Evolutionary conservation across 2,888 invertebrate genomes (phyloP), one percentile per base, ranked within the genome.

Genomic region (Gisinianus flammeolus): DNA sequence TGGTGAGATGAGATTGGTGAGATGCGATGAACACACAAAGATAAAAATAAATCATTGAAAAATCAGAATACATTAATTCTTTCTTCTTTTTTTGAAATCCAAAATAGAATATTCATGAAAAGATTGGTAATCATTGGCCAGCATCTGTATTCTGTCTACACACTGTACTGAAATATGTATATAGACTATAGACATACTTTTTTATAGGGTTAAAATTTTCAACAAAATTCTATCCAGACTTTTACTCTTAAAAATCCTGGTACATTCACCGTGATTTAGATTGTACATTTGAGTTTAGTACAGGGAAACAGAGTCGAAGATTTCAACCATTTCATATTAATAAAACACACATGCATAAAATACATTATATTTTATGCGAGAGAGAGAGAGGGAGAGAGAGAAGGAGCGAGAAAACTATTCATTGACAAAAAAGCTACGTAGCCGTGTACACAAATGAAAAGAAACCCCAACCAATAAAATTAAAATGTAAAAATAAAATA

Each of bases 31-130:
- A 74, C 64, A 74, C 5, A 35, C 44, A 66, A 19, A 74, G 66
- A 74, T 74, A 74, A 66, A 62, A 74, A 66, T 74, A 74, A 74
- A 70, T 64, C 70, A 77, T 77, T 77, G 44, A 19, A 30, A 70
- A 70, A 77, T 70, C 64, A 64, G 77, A 56, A 77, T 77, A 77
- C 31, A 77, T 77, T 77, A 77, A 69, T 26, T 44, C 44, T 44
- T 75, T 26, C 19, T 75, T 66, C 66, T 44, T 66, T 66, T 22
- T 22, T 62, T 58, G 70, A 58, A 69, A 70, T 77, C 24, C 30
- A 56, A 67, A 76, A 76, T 76, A 68, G 76, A 76, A 76, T 76
- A 76, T 76, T 76, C 67, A 76, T 76, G 67, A 76, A 75, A 75
- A 24, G 16, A 44, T 69, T 67, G 44, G 44, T 69, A 35, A 69